Conservation (phyloP, 2,113 vertebrate species). For the Strix aluco region DNA sequence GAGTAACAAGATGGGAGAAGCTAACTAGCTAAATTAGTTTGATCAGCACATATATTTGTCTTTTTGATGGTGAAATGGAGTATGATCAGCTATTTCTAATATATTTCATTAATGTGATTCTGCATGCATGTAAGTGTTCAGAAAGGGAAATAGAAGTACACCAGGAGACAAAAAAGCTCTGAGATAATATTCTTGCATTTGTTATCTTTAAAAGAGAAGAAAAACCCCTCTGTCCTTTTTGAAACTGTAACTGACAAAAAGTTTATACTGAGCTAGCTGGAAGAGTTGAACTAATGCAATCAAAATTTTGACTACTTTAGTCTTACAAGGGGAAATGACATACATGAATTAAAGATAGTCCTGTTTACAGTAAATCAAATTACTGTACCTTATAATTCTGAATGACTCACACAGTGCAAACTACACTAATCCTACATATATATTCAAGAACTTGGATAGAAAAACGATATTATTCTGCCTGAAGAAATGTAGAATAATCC, state of each 20-base stretch:
- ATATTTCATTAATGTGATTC: background rate
- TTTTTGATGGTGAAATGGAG: slow-evolving; percentile 7
- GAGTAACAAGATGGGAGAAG: background rate
- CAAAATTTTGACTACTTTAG: background rate
- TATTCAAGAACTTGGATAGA: background rate
- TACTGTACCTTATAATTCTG: background rate
- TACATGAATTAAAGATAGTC: background rate
- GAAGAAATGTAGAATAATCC: background rate
- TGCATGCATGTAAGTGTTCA: background rate
- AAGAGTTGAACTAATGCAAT: background rate
- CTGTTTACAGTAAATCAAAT: background rate
- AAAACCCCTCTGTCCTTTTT: background rate
- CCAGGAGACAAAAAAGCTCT: background rate
- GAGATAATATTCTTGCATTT: background rate
- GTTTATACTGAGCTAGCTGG: background rate
- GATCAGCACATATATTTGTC: background rate
- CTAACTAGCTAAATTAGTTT: background rate
- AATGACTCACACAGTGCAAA: background rate
- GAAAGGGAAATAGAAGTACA: background rate
- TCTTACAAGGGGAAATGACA: background rate
- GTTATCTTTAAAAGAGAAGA: background rate
- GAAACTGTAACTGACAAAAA: background rate
- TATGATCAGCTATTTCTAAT: background rate
- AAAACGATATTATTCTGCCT: background rate
- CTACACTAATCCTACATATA: background rate